Evolutionary conservation across 2,113 vertebrate genomes (phyloP).

Genomic region (Dasyurus viverrinus): DNA sequence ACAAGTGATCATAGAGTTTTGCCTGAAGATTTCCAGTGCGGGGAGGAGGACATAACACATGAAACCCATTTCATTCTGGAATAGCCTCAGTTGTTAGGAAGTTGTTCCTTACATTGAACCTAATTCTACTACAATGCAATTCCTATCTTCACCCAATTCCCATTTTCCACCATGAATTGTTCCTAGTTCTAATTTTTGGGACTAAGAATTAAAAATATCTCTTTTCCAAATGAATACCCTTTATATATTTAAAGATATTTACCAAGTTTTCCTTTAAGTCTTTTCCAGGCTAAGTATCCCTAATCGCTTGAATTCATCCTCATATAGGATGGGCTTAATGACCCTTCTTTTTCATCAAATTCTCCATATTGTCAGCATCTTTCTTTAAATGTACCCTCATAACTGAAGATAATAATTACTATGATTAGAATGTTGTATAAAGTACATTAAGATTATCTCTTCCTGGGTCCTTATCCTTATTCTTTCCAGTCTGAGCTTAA

Average conservation of each 20-base stretch:
- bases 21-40: too few species aligned
- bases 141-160: too few species aligned
- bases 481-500: not conserved
- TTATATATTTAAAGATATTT: not conserved
- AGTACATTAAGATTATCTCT: not conserved
- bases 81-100: too few species aligned
- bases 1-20: not conserved
- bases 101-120: too few species aligned
- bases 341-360: not conserved
- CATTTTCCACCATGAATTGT: not conserved
- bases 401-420: not conserved
- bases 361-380: not conserved
- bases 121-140: too few species aligned
- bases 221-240: not conserved
- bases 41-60: too few species aligned
- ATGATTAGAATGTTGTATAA: not conserved
- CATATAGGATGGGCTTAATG: not conserved
- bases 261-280: not conserved
- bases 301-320: not conserved
- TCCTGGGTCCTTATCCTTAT: not conserved
- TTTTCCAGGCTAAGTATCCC: not conserved
- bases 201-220: not conserved
- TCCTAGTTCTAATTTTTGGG: not conserved
- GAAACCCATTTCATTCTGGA: too few species aligned
- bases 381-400: not conserved